Evolutionary conservation across 1,140 invertebrate genomes (phyloP).

Genomic region (Bombus confusus): DNA sequence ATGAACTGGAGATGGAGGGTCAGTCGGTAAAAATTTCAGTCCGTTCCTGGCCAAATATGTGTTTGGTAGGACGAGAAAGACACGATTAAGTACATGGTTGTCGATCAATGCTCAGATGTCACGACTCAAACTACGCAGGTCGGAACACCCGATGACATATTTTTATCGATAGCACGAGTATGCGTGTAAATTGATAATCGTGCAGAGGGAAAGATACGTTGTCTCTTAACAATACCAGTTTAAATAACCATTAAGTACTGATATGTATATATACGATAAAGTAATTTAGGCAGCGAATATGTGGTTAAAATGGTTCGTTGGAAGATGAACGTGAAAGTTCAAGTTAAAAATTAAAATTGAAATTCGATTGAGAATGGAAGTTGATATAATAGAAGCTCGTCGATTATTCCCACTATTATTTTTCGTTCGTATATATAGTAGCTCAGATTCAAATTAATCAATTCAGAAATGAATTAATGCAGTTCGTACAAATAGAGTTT

Average conservation of each 20-base stretch:
- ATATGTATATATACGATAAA: neutral
- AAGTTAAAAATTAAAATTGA: too few relatives aligned
- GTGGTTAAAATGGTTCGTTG: too few relatives aligned
- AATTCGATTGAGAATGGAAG: too few relatives aligned
- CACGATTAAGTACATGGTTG: neutral
- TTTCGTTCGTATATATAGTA: too few relatives aligned
- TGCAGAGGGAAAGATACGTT: neutral
- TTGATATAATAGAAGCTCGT: too few relatives aligned
- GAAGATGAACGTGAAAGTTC: too few relatives aligned
- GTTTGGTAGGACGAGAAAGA: neutral
- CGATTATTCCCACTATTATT: too few relatives aligned
- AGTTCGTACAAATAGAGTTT: too few relatives aligned
- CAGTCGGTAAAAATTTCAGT: too few relatives aligned
- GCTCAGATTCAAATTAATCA: too few relatives aligned
- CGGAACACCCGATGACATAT: neutral
- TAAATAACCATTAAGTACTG: neutral
- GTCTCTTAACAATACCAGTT: neutral
- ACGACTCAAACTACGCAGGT: neutral
- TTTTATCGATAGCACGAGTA: neutral
- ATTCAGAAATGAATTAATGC: too few relatives aligned
- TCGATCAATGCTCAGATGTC: neutral
- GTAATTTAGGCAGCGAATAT: neutral
- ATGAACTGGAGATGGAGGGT: too few relatives aligned
- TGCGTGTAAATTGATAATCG: slow-evolving; percentile 1
- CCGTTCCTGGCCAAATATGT: neutral